These are phyloP conservation scores for Halcyon leucocephala DNA, from an alignment of 2,797 vertebrate species.

Conservation along the genomic window DNA sequence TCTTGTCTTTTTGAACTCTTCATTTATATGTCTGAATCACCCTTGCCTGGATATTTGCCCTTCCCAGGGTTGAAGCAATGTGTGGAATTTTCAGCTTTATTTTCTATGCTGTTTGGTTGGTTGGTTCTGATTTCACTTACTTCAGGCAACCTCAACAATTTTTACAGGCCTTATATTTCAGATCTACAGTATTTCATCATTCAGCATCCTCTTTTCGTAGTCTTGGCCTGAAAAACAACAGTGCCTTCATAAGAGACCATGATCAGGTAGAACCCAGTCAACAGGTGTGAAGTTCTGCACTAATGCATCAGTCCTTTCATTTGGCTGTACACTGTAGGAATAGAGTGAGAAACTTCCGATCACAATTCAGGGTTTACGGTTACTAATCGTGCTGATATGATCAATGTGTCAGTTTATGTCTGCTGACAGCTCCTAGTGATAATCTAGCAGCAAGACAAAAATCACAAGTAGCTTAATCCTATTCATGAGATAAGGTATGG, in stretches of 20 bases:
- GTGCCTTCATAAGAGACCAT: rapidly evolving
- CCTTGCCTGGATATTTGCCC: background rate
- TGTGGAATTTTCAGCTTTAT: background rate
- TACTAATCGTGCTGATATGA: background rate
- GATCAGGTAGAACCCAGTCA: background rate
- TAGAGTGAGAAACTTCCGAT: background rate
- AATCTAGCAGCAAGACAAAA: background rate
- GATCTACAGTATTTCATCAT: background rate
- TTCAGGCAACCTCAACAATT: background rate
- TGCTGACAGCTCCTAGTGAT: background rate
- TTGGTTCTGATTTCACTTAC: background rate
- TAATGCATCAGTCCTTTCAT: background rate
- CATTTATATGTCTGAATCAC: background rate
- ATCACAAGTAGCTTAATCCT: background rate
- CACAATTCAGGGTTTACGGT: background rate
- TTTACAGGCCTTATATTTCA: background rate
- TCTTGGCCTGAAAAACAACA: background rate
- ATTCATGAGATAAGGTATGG: background rate
- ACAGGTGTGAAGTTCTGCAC: background rate
- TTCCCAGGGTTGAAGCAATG: background rate
- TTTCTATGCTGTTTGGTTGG: background rate
- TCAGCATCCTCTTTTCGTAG: background rate
- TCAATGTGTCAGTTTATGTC: background rate
- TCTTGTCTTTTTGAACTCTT: background rate
- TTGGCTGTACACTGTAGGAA: background rate